Percentiles rank a stretch among this genome's conserved stretches.
phyloP scores from a whole-genome alignment of 2,797 vertebrate genomes.

The Chelonia mydas region DNA sequence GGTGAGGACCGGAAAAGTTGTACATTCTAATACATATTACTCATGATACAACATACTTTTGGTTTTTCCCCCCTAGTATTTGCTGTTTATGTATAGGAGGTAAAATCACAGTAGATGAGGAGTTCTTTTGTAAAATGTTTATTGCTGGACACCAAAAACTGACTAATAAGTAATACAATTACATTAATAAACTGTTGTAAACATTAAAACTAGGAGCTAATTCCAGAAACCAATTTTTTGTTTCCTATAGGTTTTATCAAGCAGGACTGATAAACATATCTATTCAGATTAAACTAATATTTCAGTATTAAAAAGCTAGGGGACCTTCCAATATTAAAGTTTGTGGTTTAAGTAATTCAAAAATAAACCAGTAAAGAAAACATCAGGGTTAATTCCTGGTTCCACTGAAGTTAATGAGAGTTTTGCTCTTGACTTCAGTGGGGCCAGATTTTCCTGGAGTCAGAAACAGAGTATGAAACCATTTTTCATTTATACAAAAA shows the following conservation, averaged over 20 bases:
- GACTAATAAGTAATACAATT: background rate
- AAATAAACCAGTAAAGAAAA: background rate
- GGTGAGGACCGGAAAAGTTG: background rate
- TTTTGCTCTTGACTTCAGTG: background rate
- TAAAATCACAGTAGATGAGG: background rate
- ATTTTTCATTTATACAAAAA: background rate
- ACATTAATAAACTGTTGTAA: background rate
- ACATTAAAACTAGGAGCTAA: background rate
- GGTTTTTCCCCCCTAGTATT: rapidly evolving
- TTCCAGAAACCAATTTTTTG: background rate
- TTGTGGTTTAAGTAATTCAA: background rate
- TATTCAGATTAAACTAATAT: background rate
- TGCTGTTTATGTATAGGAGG: background rate
- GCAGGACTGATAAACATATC: background rate
- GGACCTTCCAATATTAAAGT: background rate
- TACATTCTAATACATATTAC: background rate
- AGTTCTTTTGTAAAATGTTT: background rate
- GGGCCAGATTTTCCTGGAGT: background rate
- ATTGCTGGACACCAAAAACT: background rate
- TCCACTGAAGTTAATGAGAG: rapidly evolving
- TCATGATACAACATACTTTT: background rate
- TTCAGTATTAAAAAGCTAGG: background rate
- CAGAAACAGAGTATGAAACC: background rate
- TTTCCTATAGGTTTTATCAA: background rate
- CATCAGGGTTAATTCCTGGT: background rate